Conservation (phyloP, 2,888 invertebrate genomes). For the Synergus umbraculus region DNA sequence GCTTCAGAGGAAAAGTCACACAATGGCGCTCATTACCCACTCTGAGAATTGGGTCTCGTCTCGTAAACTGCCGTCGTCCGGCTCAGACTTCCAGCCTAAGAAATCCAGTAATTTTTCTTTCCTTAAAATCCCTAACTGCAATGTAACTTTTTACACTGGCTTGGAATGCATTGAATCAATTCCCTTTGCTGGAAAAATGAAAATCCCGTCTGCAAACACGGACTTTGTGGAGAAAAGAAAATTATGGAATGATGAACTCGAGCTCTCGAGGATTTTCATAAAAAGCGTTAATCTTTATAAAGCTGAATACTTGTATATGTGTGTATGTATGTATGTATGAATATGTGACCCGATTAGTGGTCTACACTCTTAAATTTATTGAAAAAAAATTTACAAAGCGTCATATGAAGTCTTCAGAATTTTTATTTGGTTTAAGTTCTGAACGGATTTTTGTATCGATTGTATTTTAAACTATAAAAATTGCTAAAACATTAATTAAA, state of each 20-base stretch:
- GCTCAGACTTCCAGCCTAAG: conserved; percentile 44
- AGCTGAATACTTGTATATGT: no score
- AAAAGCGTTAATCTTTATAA: no score
- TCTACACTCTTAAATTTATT: no score
- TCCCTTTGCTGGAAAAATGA: background rate
- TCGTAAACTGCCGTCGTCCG: conserved; percentile 56
- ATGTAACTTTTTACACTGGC: conserved; percentile 10
- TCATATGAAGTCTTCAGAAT: no score
- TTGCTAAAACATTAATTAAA: no score
- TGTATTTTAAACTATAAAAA: no score
- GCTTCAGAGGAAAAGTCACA: conserved; percentile 52
- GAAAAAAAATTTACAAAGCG: no score
- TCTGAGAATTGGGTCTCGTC: conserved; percentile 62
- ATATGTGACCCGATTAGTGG: no score
- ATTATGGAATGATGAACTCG: background rate
- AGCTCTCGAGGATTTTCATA: no score
- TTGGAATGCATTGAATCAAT: background rate
- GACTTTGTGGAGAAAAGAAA: background rate
- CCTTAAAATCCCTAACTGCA: background rate
- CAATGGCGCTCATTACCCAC: conserved; percentile 69
- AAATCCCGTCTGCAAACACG: background rate
- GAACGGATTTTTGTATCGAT: no score
- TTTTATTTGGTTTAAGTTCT: no score
- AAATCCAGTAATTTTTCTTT: conserved; percentile 16
- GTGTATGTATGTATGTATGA: no score